phyloP scores from a whole-genome alignment of 2,797 vertebrate species.

The Glyptemys insculpta region DNA sequence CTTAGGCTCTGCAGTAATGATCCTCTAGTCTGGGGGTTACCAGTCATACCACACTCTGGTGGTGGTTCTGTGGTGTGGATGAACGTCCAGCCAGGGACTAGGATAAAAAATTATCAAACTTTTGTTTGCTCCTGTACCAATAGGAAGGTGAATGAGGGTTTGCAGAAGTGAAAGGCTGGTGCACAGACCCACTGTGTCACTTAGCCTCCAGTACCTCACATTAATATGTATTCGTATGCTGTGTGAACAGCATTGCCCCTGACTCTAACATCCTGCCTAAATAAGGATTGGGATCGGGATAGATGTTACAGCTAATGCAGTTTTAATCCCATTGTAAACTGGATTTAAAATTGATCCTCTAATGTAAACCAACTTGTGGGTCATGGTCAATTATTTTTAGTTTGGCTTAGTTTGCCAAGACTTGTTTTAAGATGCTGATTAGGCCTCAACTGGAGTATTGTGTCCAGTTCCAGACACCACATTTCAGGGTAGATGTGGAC shows the following conservation, averaged over 20 bases:
- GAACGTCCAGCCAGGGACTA: not conserved
- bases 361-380: not conserved
- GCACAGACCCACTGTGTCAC: not conserved
- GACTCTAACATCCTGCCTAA: not conserved
- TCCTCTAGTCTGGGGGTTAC: not conserved
- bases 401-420: not conserved
- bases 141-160: not conserved
- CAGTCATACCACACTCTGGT: not conserved
- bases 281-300: not conserved
- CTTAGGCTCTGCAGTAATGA: not conserved
- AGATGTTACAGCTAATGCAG: not conserved
- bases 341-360: not conserved
- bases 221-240: not conserved
- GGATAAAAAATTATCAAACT: not conserved
- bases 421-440: not conserved
- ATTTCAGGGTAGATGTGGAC: too few species aligned
- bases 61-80: not conserved
- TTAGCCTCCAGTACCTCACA: not conserved
- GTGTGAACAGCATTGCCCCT: not conserved
- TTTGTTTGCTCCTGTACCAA: not conserved
- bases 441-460: too few species aligned
- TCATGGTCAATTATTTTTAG: not conserved
- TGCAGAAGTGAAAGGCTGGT: not conserved
- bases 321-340: accelerated
- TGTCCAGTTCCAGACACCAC: too few species aligned